Evolutionary conservation across 2,888 invertebrate genomes (phyloP), one percentile per base, ranked within the genome.

Genomic region (Watsonalla cultraria): DNA sequence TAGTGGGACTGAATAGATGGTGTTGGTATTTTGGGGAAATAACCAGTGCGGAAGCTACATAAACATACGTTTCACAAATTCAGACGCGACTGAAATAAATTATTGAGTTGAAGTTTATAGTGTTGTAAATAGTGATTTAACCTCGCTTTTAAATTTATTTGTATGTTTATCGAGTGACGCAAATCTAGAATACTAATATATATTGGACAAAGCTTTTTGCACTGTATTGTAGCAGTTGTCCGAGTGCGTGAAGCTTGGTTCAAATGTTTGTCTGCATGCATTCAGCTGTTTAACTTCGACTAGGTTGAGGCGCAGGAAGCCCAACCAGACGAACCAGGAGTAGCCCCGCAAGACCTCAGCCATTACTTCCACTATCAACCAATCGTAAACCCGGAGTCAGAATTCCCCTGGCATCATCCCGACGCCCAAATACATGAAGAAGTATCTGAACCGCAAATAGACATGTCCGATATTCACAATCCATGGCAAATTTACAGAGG

Each of bases 401-500:
- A 88, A 71, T 91, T 91, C 63, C 82, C 85, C 39, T 91, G 91
- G 91, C 91, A 91, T 71, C 86, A 82, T 50, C 86, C 84, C 2
- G 78, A 81, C 59, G 65, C 71, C 5, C 81, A 84, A 70, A 68
- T 60, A 34, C 56, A 65, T 52, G 74, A 82, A 57, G 70, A 80
- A 57, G 51, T 59, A 6, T 60, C 68, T 46, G 74, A 70, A 56
- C 62, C 66, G 45, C 58, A 70, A 51, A 66, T 84, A 59, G 79
- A 87, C 57, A 55, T 80, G 64, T 61, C 76, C 42, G 75, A 86
- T 57, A 78, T 84, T 61, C 72, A 82, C 83, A 96, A 96, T 91
- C 96, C 96, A 54, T 96, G 96, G 96, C 93, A 95, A 68, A 90
- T 93, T 71, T 95, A 94, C 79, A 90, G 91, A 79, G 92, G 91